Evolutionary conservation across 30 jellyfish, hydroid and myxozoan species (phyloP).

Genomic region (Phacellophora camtschatica): DNA sequence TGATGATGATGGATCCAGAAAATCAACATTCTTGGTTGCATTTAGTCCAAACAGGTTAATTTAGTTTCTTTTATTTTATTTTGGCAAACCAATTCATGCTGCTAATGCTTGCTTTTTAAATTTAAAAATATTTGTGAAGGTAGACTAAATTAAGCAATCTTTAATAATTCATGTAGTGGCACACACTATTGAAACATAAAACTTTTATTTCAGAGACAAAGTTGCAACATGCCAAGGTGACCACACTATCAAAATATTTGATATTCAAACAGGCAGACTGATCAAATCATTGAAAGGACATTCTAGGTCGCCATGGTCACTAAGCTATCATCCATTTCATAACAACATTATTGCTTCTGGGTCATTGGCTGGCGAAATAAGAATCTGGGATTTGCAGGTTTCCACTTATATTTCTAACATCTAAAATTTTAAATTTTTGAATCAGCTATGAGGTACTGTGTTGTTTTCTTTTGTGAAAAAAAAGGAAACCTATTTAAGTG

Average conservation of each 20-base stretch:
- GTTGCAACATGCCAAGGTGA: conserved; percentile 76
- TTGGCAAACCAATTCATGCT: not conserved
- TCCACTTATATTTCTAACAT: not conserved
- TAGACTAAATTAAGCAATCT: no score
- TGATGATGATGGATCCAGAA: conserved; percentile 8
- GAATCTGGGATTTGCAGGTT: conserved; percentile 89
- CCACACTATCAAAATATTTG: conserved; percentile 63
- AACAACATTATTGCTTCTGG: conserved; percentile 87
- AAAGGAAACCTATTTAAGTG: no score
- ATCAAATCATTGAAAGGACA: conserved; percentile 66
- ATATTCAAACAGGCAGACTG: conserved; percentile 28
- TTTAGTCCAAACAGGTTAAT: conserved; percentile 45
- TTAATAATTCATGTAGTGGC: not conserved
- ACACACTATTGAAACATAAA: no score
- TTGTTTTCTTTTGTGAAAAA: no score
- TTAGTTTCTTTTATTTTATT: not conserved
- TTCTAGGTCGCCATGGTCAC: conserved; percentile 85
- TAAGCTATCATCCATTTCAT: conserved; percentile 67
- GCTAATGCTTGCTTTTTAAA: not conserved
- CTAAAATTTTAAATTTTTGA: no score
- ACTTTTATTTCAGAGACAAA: conserved; percentile 17
- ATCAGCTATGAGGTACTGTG: no score
- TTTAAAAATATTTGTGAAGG: no score
- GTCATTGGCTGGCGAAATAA: conserved; percentile 90
- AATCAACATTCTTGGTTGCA: conserved; percentile 39